Conservation (phyloP, 2,797 vertebrate species). For the Sebastes glaucus region DNA sequence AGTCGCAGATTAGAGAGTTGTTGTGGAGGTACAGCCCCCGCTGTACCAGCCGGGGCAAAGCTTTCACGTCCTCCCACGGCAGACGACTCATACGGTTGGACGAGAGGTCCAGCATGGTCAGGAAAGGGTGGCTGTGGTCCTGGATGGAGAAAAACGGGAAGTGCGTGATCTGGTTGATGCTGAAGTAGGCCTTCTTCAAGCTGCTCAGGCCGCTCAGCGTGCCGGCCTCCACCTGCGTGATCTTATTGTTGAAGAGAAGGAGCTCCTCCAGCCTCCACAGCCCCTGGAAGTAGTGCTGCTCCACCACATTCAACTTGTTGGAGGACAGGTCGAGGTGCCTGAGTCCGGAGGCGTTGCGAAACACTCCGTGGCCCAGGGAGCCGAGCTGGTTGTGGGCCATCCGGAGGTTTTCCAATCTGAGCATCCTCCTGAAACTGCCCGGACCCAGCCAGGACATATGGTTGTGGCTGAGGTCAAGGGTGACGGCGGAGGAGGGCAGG, state of each 20-base stretch:
- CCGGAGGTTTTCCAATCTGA: constrained; percentile 84
- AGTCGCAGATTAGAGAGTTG: constrained; percentile 92
- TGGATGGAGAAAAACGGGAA: constrained; percentile 91
- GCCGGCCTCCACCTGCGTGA: constrained; percentile 82
- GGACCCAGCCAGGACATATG: constrained; percentile 83
- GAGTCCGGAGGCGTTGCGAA: constrained; percentile 87
- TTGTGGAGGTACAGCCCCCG: constrained; percentile 93
- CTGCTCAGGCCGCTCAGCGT: constrained; percentile 82
- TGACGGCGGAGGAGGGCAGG: constrained; percentile 80
- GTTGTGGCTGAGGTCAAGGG: constrained; percentile 93
- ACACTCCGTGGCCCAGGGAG: constrained; percentile 77
- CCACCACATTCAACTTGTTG: constrained; percentile 85
- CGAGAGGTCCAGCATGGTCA: constrained; percentile 92
- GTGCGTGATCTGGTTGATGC: constrained; percentile 88
- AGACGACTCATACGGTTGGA: constrained; percentile 88
- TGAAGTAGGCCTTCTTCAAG: constrained; percentile 90
- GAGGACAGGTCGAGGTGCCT: constrained; percentile 92
- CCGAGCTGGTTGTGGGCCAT: constrained; percentile 88
- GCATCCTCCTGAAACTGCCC: constrained; percentile 80
- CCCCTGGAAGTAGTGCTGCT: constrained; percentile 87
- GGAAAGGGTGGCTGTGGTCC: constrained; percentile 83
- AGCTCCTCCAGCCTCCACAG: constrained; percentile 90
- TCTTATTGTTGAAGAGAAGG: constrained; percentile 91
- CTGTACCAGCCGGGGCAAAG: constrained; percentile 87
- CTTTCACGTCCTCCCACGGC: constrained; percentile 84